Conservation (phyloP, 1,140 invertebrate species). For the Philopotamus ludificatus region DNA sequence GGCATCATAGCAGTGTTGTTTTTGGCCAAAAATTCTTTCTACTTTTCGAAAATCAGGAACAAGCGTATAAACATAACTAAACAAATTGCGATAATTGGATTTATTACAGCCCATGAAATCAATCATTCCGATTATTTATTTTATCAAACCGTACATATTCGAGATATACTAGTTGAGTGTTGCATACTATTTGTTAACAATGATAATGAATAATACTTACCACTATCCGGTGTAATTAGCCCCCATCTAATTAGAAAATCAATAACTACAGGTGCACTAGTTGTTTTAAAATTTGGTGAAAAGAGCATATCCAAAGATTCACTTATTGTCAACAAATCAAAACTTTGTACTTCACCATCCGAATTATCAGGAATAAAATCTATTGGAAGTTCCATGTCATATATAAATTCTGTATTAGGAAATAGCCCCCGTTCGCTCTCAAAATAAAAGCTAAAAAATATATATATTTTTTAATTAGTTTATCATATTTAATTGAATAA, state of each 20-base stretch:
- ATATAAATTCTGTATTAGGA: constrained; percentile 94
- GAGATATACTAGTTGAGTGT: not conserved
- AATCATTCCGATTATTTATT: too few species aligned
- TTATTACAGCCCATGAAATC: too few species aligned
- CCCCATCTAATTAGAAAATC: constrained; percentile 92
- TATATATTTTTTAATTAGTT: constrained; percentile 13
- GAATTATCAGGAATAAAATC: constrained; percentile 87
- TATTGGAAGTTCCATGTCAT: constrained; percentile 84
- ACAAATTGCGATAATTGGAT: too few species aligned
- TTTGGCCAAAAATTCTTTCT: too few species aligned
- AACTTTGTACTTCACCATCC: constrained; percentile 90
- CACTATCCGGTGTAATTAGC: constrained; percentile 83
- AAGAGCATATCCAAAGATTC: constrained; percentile 79
- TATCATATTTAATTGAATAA: too few species aligned
- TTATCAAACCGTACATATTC: not conserved
- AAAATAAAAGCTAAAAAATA: constrained; percentile 75
- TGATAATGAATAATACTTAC: constrained; percentile 55
- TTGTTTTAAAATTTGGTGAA: constrained; percentile 86
- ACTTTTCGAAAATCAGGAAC: too few species aligned
- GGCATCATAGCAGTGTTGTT: too few species aligned
- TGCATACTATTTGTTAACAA: too few species aligned
- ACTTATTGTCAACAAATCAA: constrained; percentile 79
- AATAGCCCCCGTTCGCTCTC: constrained; percentile 90
- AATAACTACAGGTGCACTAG: constrained; percentile 83
- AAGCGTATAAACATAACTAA: too few species aligned